A percentile compares a stretch with the other conserved stretches of the same genome.
phyloP scores from a whole-genome alignment of 1,140 invertebrate species.

The Nomia melanderi region DNA sequence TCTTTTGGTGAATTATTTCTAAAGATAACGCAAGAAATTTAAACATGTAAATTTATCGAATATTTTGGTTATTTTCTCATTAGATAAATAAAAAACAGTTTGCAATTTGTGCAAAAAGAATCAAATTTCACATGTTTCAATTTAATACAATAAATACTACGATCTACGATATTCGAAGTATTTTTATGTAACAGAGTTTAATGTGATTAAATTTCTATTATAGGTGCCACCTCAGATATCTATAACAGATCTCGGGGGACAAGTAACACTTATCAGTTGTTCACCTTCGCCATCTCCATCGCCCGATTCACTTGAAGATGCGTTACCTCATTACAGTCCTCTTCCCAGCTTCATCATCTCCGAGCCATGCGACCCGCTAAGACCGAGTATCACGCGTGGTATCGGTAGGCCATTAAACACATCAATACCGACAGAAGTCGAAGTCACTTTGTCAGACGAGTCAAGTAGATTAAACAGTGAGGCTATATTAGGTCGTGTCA shows the following conservation, averaged over 20 bases:
- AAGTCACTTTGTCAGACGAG: constrained; percentile 89
- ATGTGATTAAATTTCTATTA: constrained; percentile 33
- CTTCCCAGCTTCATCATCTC: constrained; percentile 86
- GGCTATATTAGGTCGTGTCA: constrained; percentile 90
- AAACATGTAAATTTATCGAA: no score
- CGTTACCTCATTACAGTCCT: constrained; percentile 75
- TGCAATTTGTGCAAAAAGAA: no score
- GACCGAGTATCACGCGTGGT: constrained; percentile 90
- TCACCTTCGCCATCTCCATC: constrained; percentile 81
- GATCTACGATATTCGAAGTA: neutral
- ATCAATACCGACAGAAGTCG: constrained; percentile 81
- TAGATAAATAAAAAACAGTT: neutral
- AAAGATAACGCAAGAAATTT: no score
- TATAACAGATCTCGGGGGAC: constrained; percentile 92
- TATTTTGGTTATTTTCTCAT: no score
- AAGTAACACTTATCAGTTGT: constrained; percentile 88
- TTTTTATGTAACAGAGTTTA: neutral
- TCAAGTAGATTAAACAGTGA: constrained; percentile 89
- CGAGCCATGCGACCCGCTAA: constrained; percentile 86
- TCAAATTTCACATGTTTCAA: neutral
- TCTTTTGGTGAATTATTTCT: no score
- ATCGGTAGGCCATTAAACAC: constrained; percentile 83
- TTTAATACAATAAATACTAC: neutral
- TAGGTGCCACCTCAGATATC: constrained; percentile 91
- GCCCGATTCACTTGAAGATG: constrained; percentile 76